phyloP scores from a whole-genome alignment of 2,888 invertebrate species.

The Lepidochrysops patricia region DNA sequence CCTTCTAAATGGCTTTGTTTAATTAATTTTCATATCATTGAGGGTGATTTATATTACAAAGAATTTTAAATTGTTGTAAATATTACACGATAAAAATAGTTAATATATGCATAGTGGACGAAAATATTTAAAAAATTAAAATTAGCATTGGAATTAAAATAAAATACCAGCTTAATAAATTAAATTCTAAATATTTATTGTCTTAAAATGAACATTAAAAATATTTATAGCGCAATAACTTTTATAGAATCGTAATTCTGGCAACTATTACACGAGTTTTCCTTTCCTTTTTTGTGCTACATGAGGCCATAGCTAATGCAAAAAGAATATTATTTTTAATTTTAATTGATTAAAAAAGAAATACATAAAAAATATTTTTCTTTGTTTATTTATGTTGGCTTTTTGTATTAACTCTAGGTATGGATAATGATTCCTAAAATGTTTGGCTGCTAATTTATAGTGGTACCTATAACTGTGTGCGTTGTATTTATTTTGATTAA shows the following conservation, averaged over 20 bases:
- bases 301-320: neutral
- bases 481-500: too few species aligned
- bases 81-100: neutral
- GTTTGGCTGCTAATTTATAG: too few species aligned
- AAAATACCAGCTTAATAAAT: neutral
- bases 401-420: too few species aligned
- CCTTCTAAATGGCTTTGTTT: neutral
- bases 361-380: too few species aligned
- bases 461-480: too few species aligned
- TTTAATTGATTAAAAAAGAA: too few species aligned
- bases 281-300: neutral
- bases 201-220: neutral
- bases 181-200: slow-evolving; percentile 7
- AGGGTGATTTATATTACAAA: neutral
- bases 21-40: neutral
- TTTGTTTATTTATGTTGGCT: too few species aligned
- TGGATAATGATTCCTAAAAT: too few species aligned
- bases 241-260: slow-evolving; percentile 4
- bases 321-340: neutral
- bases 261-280: neutral
- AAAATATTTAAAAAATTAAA: neutral
- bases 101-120: neutral
- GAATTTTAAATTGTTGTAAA: neutral
- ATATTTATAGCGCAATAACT: slow-evolving; percentile 1
- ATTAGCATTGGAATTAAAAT: neutral